phyloP scores from a whole-genome alignment of 2,113 vertebrate species.

The Bombycilla garrulus region DNA sequence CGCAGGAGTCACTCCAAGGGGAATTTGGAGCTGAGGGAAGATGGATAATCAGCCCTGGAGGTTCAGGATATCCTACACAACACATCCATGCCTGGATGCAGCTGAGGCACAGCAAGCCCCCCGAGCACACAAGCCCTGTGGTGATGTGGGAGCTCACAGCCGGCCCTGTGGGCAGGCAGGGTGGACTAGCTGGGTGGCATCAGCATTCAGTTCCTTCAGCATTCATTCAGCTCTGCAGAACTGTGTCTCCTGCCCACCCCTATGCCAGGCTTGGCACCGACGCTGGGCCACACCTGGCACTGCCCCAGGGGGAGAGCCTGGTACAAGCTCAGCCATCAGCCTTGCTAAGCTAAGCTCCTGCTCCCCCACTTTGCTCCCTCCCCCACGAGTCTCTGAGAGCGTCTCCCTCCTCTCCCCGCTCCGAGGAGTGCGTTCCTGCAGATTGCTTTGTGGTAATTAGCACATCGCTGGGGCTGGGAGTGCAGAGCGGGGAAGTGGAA shows the following conservation, averaged over 20 bases:
- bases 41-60: neutral
- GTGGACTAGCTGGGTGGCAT: too few species aligned
- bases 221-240: neutral
- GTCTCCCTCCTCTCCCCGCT: neutral
- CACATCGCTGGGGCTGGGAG: neutral
- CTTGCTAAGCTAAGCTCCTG: neutral
- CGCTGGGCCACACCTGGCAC: neutral
- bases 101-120: neutral
- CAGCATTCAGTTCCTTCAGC: too few species aligned
- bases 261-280: neutral
- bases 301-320: neutral
- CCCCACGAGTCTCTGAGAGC: neutral
- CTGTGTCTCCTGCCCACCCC: neutral
- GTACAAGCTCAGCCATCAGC: neutral
- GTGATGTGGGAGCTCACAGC: neutral
- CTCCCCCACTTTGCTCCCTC: neutral
- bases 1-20: neutral
- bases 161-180: neutral
- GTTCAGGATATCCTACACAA: neutral
- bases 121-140: fast-evolving
- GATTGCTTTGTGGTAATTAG: constrained; percentile 52
- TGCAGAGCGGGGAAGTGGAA: neutral
- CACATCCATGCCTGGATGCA: neutral
- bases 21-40: neutral
- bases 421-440: neutral